phyloP scores from a whole-genome alignment of 2,797 vertebrate species.

The Sebastes melanostomus region DNA sequence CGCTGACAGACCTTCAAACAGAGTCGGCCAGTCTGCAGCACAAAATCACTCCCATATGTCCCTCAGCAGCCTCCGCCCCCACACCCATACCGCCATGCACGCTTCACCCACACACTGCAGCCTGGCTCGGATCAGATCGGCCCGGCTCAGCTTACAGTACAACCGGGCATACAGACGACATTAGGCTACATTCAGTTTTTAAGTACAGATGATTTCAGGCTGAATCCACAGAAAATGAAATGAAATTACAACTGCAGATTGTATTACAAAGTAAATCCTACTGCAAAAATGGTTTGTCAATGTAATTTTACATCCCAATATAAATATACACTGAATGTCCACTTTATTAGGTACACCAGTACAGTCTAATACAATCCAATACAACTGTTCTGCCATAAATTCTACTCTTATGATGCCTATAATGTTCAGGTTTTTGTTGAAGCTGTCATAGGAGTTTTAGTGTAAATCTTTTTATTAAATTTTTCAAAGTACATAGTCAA shows the following conservation, averaged over 20 bases:
- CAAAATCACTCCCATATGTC: constrained; percentile 77
- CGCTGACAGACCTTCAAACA: constrained; percentile 59
- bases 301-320: not conserved
- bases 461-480: too few species aligned
- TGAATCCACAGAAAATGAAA: not conserved
- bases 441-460: not conserved
- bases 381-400: not conserved
- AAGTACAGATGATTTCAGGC: not conserved
- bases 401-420: not conserved
- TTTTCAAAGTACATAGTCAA: too few species aligned
- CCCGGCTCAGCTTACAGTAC: not conserved
- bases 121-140: not conserved
- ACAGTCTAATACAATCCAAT: not conserved
- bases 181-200: not conserved
- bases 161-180: not conserved
- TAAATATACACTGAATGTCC: not conserved
- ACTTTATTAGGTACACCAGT: not conserved
- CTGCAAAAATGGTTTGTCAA: not conserved
- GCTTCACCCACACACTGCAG: not conserved
- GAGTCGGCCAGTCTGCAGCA: constrained; percentile 63
- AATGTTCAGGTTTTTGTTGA: not conserved
- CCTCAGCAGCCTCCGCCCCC: not conserved
- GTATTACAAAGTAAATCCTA: not conserved
- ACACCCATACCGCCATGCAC: not conserved
- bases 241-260: not conserved